These are phyloP conservation scores for Catagonus wagneri DNA, from an alignment of 2,113 vertebrate genomes.

Conservation along the genomic window DNA sequence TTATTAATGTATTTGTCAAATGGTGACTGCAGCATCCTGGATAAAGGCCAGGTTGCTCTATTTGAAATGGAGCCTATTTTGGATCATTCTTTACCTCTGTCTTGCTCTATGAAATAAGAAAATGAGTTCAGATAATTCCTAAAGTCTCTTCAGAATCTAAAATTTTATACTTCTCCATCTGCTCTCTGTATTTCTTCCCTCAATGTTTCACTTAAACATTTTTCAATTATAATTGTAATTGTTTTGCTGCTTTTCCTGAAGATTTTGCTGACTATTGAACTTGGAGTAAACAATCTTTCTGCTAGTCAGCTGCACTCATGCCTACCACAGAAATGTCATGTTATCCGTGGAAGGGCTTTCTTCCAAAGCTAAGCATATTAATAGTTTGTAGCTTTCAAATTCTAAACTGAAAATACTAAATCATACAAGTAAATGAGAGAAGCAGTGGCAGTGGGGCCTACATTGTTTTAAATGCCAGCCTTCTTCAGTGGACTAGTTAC, in stretches of 20 bases:
- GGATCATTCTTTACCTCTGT: neutral
- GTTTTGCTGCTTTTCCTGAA: neutral
- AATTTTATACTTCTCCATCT: neutral
- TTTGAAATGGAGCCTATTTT: constrained; percentile 25
- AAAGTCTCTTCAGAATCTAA: neutral
- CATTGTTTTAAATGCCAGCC: neutral
- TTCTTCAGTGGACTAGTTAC: neutral
- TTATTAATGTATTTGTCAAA: constrained; percentile 46
- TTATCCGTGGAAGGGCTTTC: constrained; percentile 57
- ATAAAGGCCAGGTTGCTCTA: constrained; percentile 1
- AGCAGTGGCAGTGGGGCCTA: neutral
- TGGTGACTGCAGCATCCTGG: constrained; percentile 21
- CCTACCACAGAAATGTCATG: constrained; percentile 45
- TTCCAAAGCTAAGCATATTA: constrained; percentile 67
- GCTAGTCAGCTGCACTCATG: constrained; percentile 45
- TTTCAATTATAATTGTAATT: neutral
- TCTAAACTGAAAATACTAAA: constrained; percentile 50
- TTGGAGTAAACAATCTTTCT: constrained; percentile 51
- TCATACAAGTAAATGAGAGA: constrained; percentile 28
- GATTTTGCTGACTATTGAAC: constrained; percentile 50
- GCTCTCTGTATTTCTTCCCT: neutral
- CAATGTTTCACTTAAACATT: neutral
- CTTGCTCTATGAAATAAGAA: constrained; percentile 33
- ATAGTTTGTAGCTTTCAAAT: constrained; percentile 70
- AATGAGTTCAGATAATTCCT: constrained; percentile 10